Conservation (phyloP, 64 coral and sea anemone genomes). For the Dendronephthya gigantea region DNA sequence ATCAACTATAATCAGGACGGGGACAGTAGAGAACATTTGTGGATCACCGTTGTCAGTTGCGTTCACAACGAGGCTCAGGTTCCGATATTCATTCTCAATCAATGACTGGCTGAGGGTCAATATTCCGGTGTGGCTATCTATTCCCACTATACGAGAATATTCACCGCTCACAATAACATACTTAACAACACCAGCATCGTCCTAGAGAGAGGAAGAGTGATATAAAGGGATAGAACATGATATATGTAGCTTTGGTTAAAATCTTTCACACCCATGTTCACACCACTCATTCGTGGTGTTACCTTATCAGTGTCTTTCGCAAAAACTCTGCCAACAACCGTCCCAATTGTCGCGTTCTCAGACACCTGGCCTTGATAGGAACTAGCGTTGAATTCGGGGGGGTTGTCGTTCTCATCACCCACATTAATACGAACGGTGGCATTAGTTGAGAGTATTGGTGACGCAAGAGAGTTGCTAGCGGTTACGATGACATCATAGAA, state of each 20-base stretch:
- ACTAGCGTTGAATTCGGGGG: slow-evolving; percentile 42
- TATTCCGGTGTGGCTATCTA: slow-evolving; percentile 11
- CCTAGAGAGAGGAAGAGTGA: neutral
- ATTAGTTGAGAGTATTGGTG: slow-evolving; percentile 39
- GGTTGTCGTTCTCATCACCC: slow-evolving; percentile 72
- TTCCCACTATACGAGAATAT: neutral
- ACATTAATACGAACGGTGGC: slow-evolving; percentile 45
- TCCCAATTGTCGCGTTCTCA: slow-evolving; percentile 46
- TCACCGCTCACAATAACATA: slow-evolving; percentile 25
- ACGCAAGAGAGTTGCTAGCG: slow-evolving; percentile 53
- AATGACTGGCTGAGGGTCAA: slow-evolving; percentile 15
- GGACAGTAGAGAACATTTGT: neutral
- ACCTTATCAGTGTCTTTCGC: slow-evolving; percentile 73
- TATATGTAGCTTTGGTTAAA: too few relatives aligned
- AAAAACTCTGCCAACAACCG: slow-evolving; percentile 47
- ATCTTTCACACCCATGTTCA: too few relatives aligned
- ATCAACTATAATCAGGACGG: slow-evolving; percentile 46
- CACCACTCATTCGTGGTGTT: too few relatives aligned
- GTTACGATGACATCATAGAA: slow-evolving; percentile 49
- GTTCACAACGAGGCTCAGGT: slow-evolving; percentile 21
- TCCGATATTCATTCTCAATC: slow-evolving; percentile 24
- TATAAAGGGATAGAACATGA: too few relatives aligned
- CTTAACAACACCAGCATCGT: neutral
- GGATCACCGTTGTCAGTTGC: slow-evolving; percentile 41
- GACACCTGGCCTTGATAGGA: slow-evolving; percentile 65